Conservation (phyloP, 2,113 vertebrate genomes). For the Upupa epops region DNA sequence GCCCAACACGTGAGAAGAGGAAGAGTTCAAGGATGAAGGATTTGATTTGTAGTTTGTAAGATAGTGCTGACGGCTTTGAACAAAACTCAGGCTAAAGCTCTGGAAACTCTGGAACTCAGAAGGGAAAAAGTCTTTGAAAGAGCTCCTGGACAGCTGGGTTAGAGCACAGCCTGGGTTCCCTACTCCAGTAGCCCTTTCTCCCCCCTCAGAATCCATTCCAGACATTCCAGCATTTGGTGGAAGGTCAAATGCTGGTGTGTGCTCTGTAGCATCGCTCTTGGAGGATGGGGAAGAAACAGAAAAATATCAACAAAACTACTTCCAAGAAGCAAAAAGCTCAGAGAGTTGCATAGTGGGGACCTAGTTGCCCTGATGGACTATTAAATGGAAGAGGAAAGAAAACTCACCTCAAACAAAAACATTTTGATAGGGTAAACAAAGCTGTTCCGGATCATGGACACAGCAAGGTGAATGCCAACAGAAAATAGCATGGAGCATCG, state of each 20-base stretch:
- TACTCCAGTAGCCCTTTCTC: not conserved
- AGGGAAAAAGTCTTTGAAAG: not conserved
- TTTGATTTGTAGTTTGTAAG: slow-evolving; percentile 31
- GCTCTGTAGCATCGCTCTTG: not conserved
- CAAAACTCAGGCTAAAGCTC: not conserved
- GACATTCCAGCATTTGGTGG: not conserved
- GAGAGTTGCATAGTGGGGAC: not conserved
- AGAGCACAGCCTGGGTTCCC: not conserved
- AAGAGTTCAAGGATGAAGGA: slow-evolving; percentile 10
- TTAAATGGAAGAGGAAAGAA: not conserved
- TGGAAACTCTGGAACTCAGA: not conserved
- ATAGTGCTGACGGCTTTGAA: not conserved
- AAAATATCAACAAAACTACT: not conserved
- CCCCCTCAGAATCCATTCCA: not conserved
- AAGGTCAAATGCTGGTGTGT: not conserved
- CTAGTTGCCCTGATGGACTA: not conserved
- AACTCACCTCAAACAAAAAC: rapidly evolving
- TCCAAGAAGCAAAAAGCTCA: not conserved
- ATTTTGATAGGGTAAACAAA: not conserved
- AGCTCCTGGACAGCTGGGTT: not conserved
- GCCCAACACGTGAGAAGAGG: not conserved
- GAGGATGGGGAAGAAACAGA: not conserved
- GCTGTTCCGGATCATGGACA: not conserved
- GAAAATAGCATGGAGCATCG: not conserved
- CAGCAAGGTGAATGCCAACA: not conserved